These are phyloP conservation scores for Apoda limacodes DNA, from an alignment of 2,888 invertebrate species.

Conservation along the genomic window DNA sequence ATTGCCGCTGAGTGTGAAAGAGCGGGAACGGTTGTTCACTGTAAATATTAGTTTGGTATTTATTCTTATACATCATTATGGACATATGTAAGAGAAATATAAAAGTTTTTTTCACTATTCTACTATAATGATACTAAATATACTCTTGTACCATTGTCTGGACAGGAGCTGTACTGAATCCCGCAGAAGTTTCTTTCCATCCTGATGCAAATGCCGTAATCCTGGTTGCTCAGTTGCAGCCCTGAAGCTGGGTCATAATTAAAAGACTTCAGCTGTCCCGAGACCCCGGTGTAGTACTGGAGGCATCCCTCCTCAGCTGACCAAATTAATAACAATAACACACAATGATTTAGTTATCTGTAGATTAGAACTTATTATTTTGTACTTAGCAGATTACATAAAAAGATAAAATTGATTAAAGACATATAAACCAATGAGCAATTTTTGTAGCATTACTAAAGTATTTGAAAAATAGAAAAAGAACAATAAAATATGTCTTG, in stretches of 20 bases:
- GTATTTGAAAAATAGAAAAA: not conserved
- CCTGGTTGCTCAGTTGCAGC: conserved; percentile 86
- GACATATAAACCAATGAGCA: too few species aligned
- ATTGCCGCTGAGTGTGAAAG: conserved; percentile 84
- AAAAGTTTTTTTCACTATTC: too few species aligned
- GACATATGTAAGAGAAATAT: too few species aligned
- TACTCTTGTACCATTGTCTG: conserved; percentile 75
- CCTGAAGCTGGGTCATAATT: conserved; percentile 84
- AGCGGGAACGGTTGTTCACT: conserved; percentile 78
- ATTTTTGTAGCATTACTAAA: too few species aligned
- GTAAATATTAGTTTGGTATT: conserved; percentile 19
- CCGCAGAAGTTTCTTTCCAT: conserved; percentile 90
- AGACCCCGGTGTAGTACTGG: conserved; percentile 84
- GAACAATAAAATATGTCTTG: too few species aligned
- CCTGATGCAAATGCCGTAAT: conserved; percentile 87
- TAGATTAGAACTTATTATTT: not conserved
- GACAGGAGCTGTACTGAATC: conserved; percentile 83
- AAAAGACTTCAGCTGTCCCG: conserved; percentile 84
- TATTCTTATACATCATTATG: too few species aligned
- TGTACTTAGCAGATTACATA: too few species aligned
- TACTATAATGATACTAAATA: too few species aligned
- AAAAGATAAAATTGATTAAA: too few species aligned
- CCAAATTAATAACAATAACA: conserved; percentile 7
- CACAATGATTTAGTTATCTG: too few species aligned
- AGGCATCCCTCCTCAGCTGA: conserved; percentile 81